phyloP scores from a whole-genome alignment of 2,113 vertebrate genomes.

The Tychaedon coryphoeus region DNA sequence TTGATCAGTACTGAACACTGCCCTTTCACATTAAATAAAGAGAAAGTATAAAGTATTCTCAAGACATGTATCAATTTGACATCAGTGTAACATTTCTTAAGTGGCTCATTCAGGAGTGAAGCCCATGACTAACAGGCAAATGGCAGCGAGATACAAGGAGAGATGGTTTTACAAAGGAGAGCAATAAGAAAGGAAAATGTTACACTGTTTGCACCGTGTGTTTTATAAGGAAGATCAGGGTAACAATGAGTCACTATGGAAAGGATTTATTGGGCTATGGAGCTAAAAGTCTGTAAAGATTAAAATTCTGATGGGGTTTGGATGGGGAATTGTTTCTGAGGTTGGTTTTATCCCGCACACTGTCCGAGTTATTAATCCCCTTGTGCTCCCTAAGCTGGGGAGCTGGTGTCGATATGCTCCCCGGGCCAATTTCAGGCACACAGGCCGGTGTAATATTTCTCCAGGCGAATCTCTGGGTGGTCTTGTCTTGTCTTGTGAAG shows the following conservation, averaged over 20 bases:
- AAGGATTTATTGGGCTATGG: slow-evolving; percentile 8
- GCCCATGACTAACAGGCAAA: slow-evolving; percentile 62
- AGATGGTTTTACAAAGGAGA: slow-evolving; percentile 60
- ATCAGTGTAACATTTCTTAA: slow-evolving; percentile 54
- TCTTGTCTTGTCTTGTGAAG: slow-evolving; percentile 71
- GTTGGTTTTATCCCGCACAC: background rate
- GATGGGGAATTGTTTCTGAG: background rate
- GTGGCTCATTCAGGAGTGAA: slow-evolving; percentile 49
- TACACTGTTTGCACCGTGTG: slow-evolving; percentile 32
- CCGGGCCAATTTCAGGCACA: slow-evolving; percentile 39
- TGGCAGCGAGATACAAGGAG: slow-evolving; percentile 48
- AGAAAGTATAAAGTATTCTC: slow-evolving; percentile 39
- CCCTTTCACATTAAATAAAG: slow-evolving; percentile 27
- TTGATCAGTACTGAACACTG: background rate
- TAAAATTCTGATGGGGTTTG: slow-evolving; percentile 29
- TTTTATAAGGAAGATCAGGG: slow-evolving; percentile 27
- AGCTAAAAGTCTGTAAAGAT: slow-evolving; percentile 51
- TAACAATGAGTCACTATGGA: slow-evolving; percentile 34
- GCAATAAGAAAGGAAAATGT: slow-evolving; percentile 40
- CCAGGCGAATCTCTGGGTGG: slow-evolving; percentile 71
- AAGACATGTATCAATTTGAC: slow-evolving; percentile 62
- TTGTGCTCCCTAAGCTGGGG: slow-evolving; percentile 19
- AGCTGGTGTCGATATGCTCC: slow-evolving; percentile 14
- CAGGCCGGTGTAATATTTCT: slow-evolving; percentile 67
- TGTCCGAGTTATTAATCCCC: slow-evolving; percentile 48